Percentiles rank a stretch among this genome's conserved stretches.
These are phyloP conservation scores for Cremastinae sp. DNA, from an alignment of 2,888 invertebrate species.

Conservation along the genomic window DNA sequence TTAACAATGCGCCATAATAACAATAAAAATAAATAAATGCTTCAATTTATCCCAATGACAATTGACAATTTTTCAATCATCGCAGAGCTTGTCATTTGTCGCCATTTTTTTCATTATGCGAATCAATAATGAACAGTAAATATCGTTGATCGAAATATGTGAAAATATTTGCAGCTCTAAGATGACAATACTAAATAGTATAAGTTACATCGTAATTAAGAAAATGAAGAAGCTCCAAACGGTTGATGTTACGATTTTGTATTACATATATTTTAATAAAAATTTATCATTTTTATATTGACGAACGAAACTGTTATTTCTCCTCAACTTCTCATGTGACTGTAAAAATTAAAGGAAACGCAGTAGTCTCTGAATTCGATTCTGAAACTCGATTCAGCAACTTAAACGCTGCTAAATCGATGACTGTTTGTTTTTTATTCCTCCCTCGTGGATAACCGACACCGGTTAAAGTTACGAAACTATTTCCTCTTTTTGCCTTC, in stretches of 20 bases:
- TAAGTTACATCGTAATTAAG: slow-evolving; percentile 20
- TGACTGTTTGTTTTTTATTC: not conserved
- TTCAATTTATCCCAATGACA: too few species aligned
- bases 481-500: slow-evolving; percentile 2
- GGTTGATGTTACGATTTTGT: slow-evolving; percentile 47
- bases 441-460: not conserved
- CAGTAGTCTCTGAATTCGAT: too few species aligned
- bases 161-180: slow-evolving; percentile 11
- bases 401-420: not conserved
- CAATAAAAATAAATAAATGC: too few species aligned
- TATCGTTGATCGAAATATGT: not conserved
- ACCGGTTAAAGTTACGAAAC: not conserved
- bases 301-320: not conserved
- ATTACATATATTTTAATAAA: slow-evolving; percentile 54
- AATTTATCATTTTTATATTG: slow-evolving; percentile 53
- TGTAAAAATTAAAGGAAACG: too few species aligned
- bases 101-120: not conserved
- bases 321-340: not conserved
- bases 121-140: slow-evolving; percentile 15
- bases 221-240: slow-evolving; percentile 15
- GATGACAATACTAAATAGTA: slow-evolving; percentile 44
- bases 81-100: too few species aligned
- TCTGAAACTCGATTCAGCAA: not conserved
- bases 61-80: too few species aligned
- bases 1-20: too few species aligned